These are phyloP conservation scores for Halesus radiatus DNA, from an alignment of 1,140 invertebrate genomes.

Conservation along the genomic window DNA sequence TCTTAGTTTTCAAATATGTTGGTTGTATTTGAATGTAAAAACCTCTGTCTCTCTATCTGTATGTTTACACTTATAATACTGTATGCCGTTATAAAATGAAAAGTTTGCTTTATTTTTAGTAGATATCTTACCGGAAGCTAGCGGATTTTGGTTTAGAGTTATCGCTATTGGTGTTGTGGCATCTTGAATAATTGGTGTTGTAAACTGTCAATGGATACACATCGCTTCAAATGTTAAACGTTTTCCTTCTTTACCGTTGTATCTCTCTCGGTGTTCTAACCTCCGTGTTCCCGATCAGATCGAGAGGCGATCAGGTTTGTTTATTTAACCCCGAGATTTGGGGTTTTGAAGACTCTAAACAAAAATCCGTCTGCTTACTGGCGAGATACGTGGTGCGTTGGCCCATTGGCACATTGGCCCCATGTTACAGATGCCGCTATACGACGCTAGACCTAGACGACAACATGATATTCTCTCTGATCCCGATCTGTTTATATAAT, in stretches of 20 bases:
- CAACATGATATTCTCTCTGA: constrained; percentile 14
- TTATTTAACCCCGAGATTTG: not conserved
- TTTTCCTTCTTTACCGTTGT: not conserved
- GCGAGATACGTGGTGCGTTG: not conserved
- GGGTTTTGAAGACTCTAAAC: constrained; percentile 50
- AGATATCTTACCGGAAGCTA: constrained; percentile 51
- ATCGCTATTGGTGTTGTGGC: constrained; percentile 57
- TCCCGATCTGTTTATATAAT: constrained; percentile 27
- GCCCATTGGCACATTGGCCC: not conserved
- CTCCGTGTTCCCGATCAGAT: no score
- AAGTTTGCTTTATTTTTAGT: constrained; percentile 48
- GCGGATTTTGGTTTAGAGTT: constrained; percentile 59
- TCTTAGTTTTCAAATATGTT: constrained; percentile 17
- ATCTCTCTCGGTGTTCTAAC: no score
- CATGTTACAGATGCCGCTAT: constrained; percentile 10
- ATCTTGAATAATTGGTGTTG: constrained; percentile 54
- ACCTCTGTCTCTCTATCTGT: constrained; percentile 40
- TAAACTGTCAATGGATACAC: constrained; percentile 47
- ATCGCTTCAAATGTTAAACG: constrained; percentile 15
- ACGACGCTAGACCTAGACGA: not conserved
- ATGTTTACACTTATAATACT: constrained; percentile 30
- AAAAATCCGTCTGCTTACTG: constrained; percentile 53
- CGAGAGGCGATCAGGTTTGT: not conserved
- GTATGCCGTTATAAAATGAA: constrained; percentile 48
- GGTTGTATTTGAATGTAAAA: constrained; percentile 17